Evolutionary conservation across 2,888 invertebrate genomes (phyloP), one percentile per base, ranked within the genome.

Genomic region (Thymelicus lineola): DNA sequence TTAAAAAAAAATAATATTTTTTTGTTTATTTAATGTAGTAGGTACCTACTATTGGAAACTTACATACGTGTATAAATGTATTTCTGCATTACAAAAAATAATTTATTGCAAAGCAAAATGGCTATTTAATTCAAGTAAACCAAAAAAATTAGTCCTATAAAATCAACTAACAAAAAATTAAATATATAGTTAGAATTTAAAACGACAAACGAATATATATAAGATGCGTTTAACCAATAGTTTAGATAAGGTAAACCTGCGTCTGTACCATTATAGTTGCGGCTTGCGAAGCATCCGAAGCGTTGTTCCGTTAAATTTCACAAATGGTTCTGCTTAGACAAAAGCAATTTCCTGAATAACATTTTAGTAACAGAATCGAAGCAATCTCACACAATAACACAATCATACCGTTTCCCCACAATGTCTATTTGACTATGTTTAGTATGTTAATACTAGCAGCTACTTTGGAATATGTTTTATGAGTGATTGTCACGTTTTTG

Each of bases 261-360:
- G 45, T 45, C 5, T 50, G 7, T 20, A 36, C 50, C n/a, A 38
- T 57, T 28, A 65, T 45, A 42, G 42, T 38, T 42, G n/a, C 53
- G 61, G 28, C 60, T 67, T 50, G 15, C 60, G 1, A 61, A 60
- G 38, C 38, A 67, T 67, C 17, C 53, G 28, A 17, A 42, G 36
- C 50, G 50, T 12, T 35, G 17, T 61, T 61, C 67, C 67, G 60
- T 61, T 67, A 67, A 67, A 61, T 67, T 15, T 53, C 60, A 28
- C 60, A 67, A 67, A 68, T 68, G 17, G 61, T 62, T 62, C 6
- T 36, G 42, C 46, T 48, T 12, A 68, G 61, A 68, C 68, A 68
- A 68, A 68, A 62, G 61, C 68, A 55, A 68, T 68, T 68, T 68
- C 61, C 68, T 68, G 61, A 55, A 62, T 68, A 68, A 68, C 68